phyloP scores from a whole-genome alignment of 2,888 invertebrate species.

The Pyralis farinalis region DNA sequence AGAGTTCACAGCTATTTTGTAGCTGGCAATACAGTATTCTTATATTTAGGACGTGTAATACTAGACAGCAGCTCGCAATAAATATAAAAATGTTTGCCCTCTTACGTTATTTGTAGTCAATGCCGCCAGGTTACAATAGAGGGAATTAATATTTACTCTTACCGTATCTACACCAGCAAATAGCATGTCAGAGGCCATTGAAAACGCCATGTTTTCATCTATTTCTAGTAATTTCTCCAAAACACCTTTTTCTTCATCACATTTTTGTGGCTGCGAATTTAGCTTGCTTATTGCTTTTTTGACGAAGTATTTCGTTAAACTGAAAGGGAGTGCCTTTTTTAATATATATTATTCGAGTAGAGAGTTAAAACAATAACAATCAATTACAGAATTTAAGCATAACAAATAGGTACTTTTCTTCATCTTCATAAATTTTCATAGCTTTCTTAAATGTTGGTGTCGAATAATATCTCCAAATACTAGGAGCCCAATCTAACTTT shows the following conservation, averaged over 20 bases:
- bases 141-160: no score
- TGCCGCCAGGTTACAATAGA: no score
- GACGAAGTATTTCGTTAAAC: conserved; percentile 35
- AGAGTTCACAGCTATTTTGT: no score
- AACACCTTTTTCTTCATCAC: conserved; percentile 68
- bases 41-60: no score
- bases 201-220: conserved; percentile 79
- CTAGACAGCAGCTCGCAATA: no score
- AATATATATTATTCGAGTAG: no score
- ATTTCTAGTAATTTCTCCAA: conserved; percentile 82
- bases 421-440: conserved; percentile 9
- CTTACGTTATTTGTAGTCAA: no score
- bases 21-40: no score
- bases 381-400: no score
- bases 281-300: conserved; percentile 36
- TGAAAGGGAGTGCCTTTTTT: conserved; percentile 21
- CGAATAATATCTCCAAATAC: conserved; percentile 6
- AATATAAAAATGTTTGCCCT: no score
- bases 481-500: conserved; percentile 9
- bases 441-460: conserved; percentile 7
- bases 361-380: neutral
- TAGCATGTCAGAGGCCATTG: conserved; percentile 85
- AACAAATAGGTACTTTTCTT: conserved; percentile 8
- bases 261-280: conserved; percentile 26
- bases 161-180: conserved; percentile 86